Evolutionary conservation across 64 coral and sea anemone genomes (phyloP), one percentile per base, ranked within the genome.

Genomic region (Anthopleura sola): DNA sequence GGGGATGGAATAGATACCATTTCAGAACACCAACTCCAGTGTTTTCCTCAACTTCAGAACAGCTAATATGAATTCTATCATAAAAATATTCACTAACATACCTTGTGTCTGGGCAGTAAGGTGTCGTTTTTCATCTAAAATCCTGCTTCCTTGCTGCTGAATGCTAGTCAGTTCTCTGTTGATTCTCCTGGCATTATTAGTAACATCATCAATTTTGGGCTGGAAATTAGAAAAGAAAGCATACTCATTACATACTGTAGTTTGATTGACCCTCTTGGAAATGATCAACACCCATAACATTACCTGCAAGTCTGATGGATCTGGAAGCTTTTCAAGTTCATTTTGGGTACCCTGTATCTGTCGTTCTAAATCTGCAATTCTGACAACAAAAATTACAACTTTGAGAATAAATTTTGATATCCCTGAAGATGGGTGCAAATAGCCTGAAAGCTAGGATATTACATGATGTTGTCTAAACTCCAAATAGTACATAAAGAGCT

Each of bases 341-440:
- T 90, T 87, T 75, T 92, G 86, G 24, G 89, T 69, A 54, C 97
- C 93, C 36, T 99, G 81, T 64, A 99, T 89, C 28, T 83, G 33
- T 80, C 87, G 84, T 54, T 99, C 97, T n/a, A 99, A 74, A 18
- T 92, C 97, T 84, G 51, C 58, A 37, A 99, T 92, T 53, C 97
- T 99, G 49, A 20, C 21, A 34, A 47, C 10, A n/a, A 11, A 33
- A 2, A 54, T 83, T 53, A 53, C 7, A 53, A 17, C 50, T 53
- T 8, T 44, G 40, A 44, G 40, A 44, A 6, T 6, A 6, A 12
- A 14, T 53, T 53, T 53, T 13, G 16, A 53, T 53, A 53, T 53
- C n/a, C n/a, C n/a, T n/a, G n/a, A n/a, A n/a, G n/a, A n/a, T n/a
- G n/a, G n/a, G 46, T 48, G 46, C 46, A 48, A 48, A 48, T 48